Evolutionary conservation across 2,797 vertebrate species (phyloP).

Genomic region (Avahi laniger): DNA sequence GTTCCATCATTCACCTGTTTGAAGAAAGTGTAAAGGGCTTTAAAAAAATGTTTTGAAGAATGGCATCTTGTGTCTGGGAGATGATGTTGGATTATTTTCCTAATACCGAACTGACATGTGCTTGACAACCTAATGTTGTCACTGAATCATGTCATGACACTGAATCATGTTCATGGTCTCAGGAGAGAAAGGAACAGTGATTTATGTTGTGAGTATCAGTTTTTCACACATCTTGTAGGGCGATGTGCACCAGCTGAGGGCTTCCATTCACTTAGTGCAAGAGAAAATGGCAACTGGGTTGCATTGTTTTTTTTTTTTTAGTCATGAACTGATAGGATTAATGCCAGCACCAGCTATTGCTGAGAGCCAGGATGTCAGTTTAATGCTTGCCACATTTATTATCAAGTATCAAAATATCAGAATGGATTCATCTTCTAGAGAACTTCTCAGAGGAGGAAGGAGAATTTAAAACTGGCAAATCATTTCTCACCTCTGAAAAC

Average conservation of each 20-base stretch:
- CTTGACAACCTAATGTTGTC: neutral
- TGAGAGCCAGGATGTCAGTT: constrained; percentile 76
- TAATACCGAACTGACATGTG: constrained; percentile 57
- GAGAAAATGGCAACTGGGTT: constrained; percentile 76
- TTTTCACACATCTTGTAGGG: constrained; percentile 65
- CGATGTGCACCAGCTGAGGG: constrained; percentile 70
- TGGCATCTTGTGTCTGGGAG: neutral
- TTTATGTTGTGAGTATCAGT: constrained; percentile 50
- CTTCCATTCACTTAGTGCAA: constrained; percentile 78
- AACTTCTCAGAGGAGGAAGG: neutral
- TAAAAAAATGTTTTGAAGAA: neutral
- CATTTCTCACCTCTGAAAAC: neutral
- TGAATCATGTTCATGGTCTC: constrained; percentile 19
- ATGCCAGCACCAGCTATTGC: constrained; percentile 67
- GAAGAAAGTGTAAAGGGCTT: constrained; percentile 14
- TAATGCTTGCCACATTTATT: constrained; percentile 64
- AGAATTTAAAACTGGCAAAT: neutral
- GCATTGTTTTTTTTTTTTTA: constrained; percentile 49
- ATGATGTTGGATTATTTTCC: constrained; percentile 50
- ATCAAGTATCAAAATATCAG: constrained; percentile 56
- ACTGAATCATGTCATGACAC: too few species aligned
- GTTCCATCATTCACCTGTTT: neutral
- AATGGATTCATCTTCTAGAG: neutral
- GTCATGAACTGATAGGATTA: constrained; percentile 79
- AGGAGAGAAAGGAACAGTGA: constrained; percentile 57